Conservation (phyloP, 64 coral and sea anemone species). For the Astreopora myriophthalma region DNA sequence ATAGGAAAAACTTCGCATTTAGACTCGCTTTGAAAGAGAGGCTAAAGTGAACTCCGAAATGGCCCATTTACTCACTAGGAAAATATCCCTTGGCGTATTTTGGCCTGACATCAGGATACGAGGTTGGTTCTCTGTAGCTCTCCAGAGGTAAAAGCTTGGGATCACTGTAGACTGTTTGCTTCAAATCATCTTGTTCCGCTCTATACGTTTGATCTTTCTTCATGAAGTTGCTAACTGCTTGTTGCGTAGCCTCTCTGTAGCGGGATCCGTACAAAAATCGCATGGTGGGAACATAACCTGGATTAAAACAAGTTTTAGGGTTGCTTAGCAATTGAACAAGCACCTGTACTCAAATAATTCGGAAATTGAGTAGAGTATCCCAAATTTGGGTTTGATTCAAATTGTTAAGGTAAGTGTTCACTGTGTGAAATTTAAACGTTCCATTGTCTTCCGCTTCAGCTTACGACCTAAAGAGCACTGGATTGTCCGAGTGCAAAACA, state of each 20-base stretch:
- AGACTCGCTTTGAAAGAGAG: no score
- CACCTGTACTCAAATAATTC: no score
- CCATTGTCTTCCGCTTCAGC: no score
- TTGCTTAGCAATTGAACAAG: no score
- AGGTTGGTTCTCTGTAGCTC: slow-evolving; percentile 69
- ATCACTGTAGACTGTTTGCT: slow-evolving; percentile 70
- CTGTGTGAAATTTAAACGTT: no score
- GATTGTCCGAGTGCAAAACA: no score
- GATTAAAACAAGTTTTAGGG: neutral
- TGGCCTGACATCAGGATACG: slow-evolving; percentile 86
- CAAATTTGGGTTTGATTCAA: no score
- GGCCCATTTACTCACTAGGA: slow-evolving; percentile 76
- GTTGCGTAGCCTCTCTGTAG: slow-evolving; percentile 90
- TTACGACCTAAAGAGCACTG: no score
- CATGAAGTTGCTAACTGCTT: slow-evolving; percentile 86
- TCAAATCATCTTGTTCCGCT: slow-evolving; percentile 59
- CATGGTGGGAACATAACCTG: slow-evolving; percentile 91
- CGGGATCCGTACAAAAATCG: slow-evolving; percentile 88
- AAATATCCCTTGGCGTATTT: slow-evolving; percentile 87
- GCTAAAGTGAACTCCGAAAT: no score
- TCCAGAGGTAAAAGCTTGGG: slow-evolving; percentile 32
- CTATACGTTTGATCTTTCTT: slow-evolving; percentile 73
- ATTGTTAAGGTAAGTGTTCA: no score
- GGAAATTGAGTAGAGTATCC: no score
- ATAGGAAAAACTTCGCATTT: no score